These are phyloP conservation scores for Aegithalos caudatus DNA, from an alignment of 2,113 vertebrate genomes.

Conservation along the genomic window DNA sequence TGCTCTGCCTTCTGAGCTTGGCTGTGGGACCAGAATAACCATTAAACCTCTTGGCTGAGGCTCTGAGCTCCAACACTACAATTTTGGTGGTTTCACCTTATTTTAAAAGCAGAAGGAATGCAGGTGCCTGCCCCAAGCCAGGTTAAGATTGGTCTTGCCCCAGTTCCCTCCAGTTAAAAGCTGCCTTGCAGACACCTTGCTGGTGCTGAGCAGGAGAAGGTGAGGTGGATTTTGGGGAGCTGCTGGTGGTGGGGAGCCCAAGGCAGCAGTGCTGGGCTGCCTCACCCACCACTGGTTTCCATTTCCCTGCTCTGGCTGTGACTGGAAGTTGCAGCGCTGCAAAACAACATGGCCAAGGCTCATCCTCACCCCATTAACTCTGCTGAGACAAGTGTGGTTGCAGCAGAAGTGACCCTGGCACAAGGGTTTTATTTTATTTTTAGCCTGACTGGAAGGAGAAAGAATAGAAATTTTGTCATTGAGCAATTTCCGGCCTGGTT, in stretches of 20 bases:
- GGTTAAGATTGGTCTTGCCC: not conserved
- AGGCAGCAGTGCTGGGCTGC: not conserved
- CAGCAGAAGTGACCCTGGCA: not conserved
- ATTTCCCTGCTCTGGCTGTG: not conserved
- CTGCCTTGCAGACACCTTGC: not conserved
- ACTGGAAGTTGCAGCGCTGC: not conserved
- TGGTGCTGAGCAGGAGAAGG: not conserved
- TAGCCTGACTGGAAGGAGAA: slow-evolving; percentile 37
- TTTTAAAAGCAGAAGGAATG: not conserved
- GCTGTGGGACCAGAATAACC: not conserved
- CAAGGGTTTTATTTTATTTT: slow-evolving; percentile 19
- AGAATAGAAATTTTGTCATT: not conserved
- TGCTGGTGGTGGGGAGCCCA: not conserved
- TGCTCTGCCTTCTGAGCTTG: not conserved
- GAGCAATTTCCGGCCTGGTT: not conserved
- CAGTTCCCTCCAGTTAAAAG: not conserved
- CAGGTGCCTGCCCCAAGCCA: not conserved
- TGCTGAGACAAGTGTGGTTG: not conserved
- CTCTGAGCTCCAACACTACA: not conserved
- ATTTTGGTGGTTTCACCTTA: not conserved
- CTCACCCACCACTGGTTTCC: not conserved
- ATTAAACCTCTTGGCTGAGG: not conserved
- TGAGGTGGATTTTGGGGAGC: not conserved
- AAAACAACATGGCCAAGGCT: not conserved
- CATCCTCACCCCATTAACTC: not conserved